A percentile compares a stretch with the other conserved stretches of the same genome.
Conservation (phyloP, 2,888 invertebrate species). For the Diloba caeruleocephala region DNA sequence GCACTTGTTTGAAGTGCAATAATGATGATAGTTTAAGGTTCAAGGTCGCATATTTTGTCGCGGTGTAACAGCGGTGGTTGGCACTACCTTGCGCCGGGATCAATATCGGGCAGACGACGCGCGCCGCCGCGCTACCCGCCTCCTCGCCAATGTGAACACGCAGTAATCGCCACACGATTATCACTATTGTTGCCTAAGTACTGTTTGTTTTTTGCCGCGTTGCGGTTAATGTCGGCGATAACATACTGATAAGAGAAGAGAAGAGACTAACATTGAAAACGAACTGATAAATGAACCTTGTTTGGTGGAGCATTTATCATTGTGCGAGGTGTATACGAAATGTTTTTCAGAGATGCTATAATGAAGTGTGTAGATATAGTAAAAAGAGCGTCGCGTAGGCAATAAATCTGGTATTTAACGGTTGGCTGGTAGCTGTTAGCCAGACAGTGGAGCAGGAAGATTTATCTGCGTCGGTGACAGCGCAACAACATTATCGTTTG, state of each 20-base stretch:
- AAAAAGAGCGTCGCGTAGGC: slow-evolving; percentile 48
- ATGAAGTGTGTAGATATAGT: slow-evolving; percentile 31
- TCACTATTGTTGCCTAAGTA: slow-evolving; percentile 65
- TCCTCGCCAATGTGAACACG: slow-evolving; percentile 63
- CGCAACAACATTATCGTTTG: slow-evolving; percentile 69
- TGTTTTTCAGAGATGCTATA: slow-evolving; percentile 34
- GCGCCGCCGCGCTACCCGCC: slow-evolving; percentile 75
- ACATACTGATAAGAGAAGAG: slow-evolving; percentile 57
- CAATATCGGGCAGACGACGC: slow-evolving; percentile 83
- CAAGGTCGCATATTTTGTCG: slow-evolving; percentile 80
- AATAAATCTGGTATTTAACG: slow-evolving; percentile 66
- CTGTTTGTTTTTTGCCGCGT: slow-evolving; percentile 63
- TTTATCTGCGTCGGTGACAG: slow-evolving; percentile 69
- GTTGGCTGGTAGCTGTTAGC: slow-evolving; percentile 58
- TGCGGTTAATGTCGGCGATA: slow-evolving; percentile 65
- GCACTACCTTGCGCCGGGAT: slow-evolving; percentile 80
- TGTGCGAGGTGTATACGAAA: slow-evolving; percentile 26
- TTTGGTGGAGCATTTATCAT: slow-evolving; percentile 34
- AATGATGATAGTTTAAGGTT: slow-evolving; percentile 75
- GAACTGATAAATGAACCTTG: slow-evolving; percentile 52
- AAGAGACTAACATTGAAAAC: slow-evolving; percentile 55
- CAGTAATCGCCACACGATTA: slow-evolving; percentile 70
- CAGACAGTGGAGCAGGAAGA: slow-evolving; percentile 61
- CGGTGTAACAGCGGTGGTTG: slow-evolving; percentile 73
- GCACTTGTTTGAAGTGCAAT: slow-evolving; percentile 67